phyloP scores from a whole-genome alignment of 2,113 vertebrate genomes.

The Etheostoma cragini region DNA sequence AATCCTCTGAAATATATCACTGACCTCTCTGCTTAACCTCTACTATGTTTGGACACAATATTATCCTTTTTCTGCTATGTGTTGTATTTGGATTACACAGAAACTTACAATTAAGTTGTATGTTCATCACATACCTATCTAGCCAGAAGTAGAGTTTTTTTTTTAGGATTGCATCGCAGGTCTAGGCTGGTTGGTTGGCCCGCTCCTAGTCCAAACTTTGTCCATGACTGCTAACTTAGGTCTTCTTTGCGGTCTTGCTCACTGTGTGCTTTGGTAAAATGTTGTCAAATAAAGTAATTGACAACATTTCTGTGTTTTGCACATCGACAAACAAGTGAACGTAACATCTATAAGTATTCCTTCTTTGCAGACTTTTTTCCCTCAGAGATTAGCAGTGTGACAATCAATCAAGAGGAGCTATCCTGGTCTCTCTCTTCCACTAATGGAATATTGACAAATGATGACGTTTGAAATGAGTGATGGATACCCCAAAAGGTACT shows the following conservation, averaged over 20 bases:
- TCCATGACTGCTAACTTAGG: neutral
- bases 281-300: neutral
- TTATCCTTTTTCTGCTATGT: neutral
- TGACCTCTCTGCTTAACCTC: neutral
- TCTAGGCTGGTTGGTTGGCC: neutral
- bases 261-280: neutral
- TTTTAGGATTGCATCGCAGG: neutral
- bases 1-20: slow-evolving; percentile 7
- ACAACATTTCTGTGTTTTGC: slow-evolving; percentile 3
- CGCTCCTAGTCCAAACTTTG: neutral
- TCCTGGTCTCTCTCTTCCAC: slow-evolving; percentile 50
- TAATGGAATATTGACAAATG: slow-evolving; percentile 75
- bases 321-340: neutral
- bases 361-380: slow-evolving; percentile 35
- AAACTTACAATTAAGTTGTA: neutral
- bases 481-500: slow-evolving; percentile 53
- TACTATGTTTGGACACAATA: too few relatives aligned
- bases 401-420: slow-evolving; percentile 65
- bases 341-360: slow-evolving; percentile 18
- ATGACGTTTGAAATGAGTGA: slow-evolving; percentile 71
- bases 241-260: neutral
- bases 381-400: slow-evolving; percentile 44
- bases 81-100: neutral
- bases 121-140: neutral
- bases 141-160: neutral